phyloP scores from a whole-genome alignment of 2,888 invertebrate genomes.

The Andrena hattorfiana region DNA sequence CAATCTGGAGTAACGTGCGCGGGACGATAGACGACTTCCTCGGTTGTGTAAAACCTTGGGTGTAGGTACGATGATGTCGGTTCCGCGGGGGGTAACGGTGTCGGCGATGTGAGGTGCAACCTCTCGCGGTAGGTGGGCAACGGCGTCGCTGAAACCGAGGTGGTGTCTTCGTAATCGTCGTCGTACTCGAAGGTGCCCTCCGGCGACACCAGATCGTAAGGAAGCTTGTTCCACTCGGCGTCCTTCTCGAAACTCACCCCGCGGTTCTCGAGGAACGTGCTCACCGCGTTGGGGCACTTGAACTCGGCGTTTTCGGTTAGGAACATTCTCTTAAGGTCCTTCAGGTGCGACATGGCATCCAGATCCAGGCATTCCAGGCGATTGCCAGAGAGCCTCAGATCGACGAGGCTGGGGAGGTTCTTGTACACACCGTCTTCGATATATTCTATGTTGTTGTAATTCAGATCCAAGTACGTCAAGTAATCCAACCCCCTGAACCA shows the following conservation, averaged over 20 bases:
- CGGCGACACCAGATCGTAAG: slow-evolving; percentile 60
- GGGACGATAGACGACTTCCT: slow-evolving; percentile 37
- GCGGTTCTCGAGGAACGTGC: slow-evolving; percentile 70
- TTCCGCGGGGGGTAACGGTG: background rate
- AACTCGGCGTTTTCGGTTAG: slow-evolving; percentile 79
- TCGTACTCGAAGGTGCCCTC: background rate
- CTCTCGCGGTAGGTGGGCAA: slow-evolving; percentile 20
- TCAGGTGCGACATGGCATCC: slow-evolving; percentile 72
- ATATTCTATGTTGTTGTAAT: slow-evolving; percentile 77
- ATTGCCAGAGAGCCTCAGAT: slow-evolving; percentile 81
- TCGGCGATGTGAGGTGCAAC: background rate
- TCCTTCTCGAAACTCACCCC: slow-evolving; percentile 76
- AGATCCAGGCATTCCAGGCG: slow-evolving; percentile 78
- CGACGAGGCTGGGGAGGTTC: slow-evolving; percentile 76
- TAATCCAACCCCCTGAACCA: slow-evolving; percentile 78
- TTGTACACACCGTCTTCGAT: slow-evolving; percentile 79
- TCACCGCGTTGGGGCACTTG: slow-evolving; percentile 78
- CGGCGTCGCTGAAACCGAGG: background rate
- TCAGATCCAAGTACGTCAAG: slow-evolving; percentile 80
- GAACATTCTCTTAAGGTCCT: slow-evolving; percentile 75
- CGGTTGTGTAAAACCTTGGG: slow-evolving; percentile 30
- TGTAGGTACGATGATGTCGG: background rate
- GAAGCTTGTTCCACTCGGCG: slow-evolving; percentile 73
- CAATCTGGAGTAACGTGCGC: background rate
- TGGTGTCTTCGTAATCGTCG: background rate